These are phyloP conservation scores for Hemiprocne comata DNA, from an alignment of 2,113 vertebrate genomes.

Conservation along the genomic window DNA sequence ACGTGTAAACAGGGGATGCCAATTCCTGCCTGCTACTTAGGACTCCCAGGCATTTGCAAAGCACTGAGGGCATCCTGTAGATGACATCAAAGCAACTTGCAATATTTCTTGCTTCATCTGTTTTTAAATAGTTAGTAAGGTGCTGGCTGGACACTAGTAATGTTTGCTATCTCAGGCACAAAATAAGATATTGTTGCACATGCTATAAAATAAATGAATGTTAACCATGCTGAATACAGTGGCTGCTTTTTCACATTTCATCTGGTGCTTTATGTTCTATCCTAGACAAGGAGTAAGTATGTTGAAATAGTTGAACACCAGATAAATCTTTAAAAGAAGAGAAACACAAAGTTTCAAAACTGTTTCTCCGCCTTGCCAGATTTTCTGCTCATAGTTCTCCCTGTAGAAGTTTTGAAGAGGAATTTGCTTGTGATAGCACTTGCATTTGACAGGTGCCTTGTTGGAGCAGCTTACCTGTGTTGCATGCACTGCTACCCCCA, in stretches of 20 bases:
- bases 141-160: neutral
- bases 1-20: neutral
- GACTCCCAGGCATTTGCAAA: neutral
- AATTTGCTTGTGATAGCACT: neutral
- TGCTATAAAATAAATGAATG: neutral
- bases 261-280: neutral
- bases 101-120: neutral
- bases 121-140: neutral
- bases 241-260: neutral
- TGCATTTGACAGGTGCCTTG: neutral
- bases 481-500: neutral
- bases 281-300: neutral
- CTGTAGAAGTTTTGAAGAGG: neutral
- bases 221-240: neutral
- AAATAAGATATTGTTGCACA: neutral
- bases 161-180: neutral
- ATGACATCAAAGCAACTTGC: neutral
- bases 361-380: neutral
- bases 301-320: neutral
- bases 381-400: neutral
- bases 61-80: neutral
- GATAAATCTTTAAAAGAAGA: neutral
- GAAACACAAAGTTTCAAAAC: neutral
- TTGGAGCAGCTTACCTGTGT: neutral
- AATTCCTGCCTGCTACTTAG: neutral